phyloP scores from a whole-genome alignment of 2,113 vertebrate species.

The Nestor notabilis region DNA sequence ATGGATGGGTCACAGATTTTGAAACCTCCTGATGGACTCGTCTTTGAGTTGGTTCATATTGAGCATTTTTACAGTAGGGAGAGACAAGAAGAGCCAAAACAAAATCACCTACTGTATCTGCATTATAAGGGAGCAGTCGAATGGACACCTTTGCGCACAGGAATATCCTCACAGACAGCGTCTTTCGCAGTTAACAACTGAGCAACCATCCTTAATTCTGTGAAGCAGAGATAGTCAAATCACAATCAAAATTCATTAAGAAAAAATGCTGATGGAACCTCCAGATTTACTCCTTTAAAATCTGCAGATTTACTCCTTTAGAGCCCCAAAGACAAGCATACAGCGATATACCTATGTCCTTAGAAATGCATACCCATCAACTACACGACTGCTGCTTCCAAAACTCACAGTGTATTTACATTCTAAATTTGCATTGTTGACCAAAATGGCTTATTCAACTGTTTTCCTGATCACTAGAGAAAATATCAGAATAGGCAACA shows the following conservation, averaged over 20 bases:
- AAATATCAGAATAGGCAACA: background rate
- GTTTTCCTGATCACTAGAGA: background rate
- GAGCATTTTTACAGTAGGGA: background rate
- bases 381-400: background rate
- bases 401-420: background rate
- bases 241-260: background rate
- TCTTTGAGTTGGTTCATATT: background rate
- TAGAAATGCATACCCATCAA: background rate
- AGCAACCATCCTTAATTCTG: slow-evolving; percentile 29
- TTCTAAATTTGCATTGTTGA: background rate
- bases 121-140: background rate
- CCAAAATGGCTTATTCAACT: background rate
- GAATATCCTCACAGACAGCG: background rate
- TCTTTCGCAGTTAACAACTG: background rate
- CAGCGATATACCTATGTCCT: background rate
- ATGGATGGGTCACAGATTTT: background rate
- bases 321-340: background rate
- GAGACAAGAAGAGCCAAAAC: background rate
- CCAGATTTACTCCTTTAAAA: background rate
- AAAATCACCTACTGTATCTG: background rate
- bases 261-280: background rate
- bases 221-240: background rate
- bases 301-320: background rate
- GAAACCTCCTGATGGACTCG: background rate
- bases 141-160: background rate